Percentiles rank a stretch among this genome's conserved stretches.
Conservation (phyloP, 1,140 invertebrate species). For the fruit fly (Drosophila melanogaster) region Release_6_plus_ISO1_MT NT_033777.3:5458001-5458500, state of each 20-base stretch:
- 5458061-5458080: slow-evolving; percentile 57
- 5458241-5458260: slow-evolving; percentile 43
- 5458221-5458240: slow-evolving; percentile 37
- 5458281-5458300: slow-evolving; percentile 53
- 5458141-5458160: slow-evolving; percentile 47
- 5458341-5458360: slow-evolving; percentile 51
- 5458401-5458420: slow-evolving; percentile 75
- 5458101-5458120: slow-evolving; percentile 73
- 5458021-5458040: slow-evolving; percentile 62
- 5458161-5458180: slow-evolving; percentile 56
- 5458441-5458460: slow-evolving; percentile 69
- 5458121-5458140: slow-evolving; percentile 60
- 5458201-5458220: slow-evolving; percentile 61
- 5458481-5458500: neutral
- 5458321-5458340: slow-evolving; percentile 39
- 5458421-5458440: slow-evolving; percentile 59
- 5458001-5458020: slow-evolving; percentile 71
- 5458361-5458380: slow-evolving; percentile 18
- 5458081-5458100: slow-evolving; percentile 55
- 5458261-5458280: slow-evolving; percentile 45
- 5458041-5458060: slow-evolving; percentile 36
- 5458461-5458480: slow-evolving; percentile 39
- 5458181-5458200: slow-evolving; percentile 17
- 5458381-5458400: slow-evolving; percentile 54
- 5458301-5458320: slow-evolving; percentile 60